A percentile compares a stretch with the other conserved stretches of the same genome.
Conservation (phyloP, 2,888 invertebrate genomes). For the Candidula unifasciata region DNA sequence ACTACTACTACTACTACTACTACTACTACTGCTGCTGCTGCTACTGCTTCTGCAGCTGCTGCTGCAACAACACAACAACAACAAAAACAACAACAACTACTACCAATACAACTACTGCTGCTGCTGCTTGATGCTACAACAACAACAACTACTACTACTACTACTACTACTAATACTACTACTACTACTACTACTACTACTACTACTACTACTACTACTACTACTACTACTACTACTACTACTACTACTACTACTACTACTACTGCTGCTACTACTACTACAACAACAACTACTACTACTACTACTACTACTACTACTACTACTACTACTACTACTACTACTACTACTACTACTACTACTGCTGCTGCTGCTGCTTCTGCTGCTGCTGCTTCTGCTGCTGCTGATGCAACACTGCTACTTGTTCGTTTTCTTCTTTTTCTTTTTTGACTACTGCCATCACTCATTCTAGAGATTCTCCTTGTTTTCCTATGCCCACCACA, state of each 20-base stretch:
- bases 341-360: slow-evolving; percentile 24
- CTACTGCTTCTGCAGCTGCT: background rate
- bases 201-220: slow-evolving; percentile 21
- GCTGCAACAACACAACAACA: background rate
- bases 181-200: slow-evolving; percentile 5
- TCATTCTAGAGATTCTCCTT: too few relatives aligned
- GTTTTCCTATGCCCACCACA: too few relatives aligned
- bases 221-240: slow-evolving; percentile 23
- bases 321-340: slow-evolving; percentile 21
- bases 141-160: slow-evolving; percentile 1
- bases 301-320: slow-evolving; percentile 19
- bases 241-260: slow-evolving; percentile 17
- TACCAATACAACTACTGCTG: background rate
- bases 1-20: slow-evolving; percentile 35
- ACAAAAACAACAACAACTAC: background rate
- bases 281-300: too few relatives aligned
- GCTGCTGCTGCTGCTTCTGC: background rate
- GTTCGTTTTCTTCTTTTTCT: too few relatives aligned
- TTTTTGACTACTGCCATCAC: too few relatives aligned
- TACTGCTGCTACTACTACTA: too few relatives aligned
- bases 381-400: background rate
- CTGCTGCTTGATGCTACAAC: too few relatives aligned
- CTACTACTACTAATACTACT: background rate
- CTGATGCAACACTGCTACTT: background rate
- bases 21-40: background rate